Evolutionary conservation across 2,797 vertebrate genomes (phyloP), one percentile per base, ranked within the genome.

Genomic region (Myripristis murdjan): DNA sequence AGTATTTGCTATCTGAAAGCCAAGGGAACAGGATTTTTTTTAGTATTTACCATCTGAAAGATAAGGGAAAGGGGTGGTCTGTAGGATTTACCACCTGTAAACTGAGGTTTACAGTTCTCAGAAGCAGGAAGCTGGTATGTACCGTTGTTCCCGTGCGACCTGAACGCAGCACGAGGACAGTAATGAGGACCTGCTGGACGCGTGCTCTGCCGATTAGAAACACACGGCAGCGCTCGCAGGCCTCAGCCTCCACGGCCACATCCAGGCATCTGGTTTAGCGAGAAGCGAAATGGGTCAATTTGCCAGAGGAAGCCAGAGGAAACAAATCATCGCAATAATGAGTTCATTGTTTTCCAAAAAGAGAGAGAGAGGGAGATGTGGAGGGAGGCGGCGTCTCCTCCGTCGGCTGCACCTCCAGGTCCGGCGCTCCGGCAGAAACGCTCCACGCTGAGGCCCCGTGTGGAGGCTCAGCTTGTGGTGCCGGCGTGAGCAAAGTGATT

Each of bases 111-210:
- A 28, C 6, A 9, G 16, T 31, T 16, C 28, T 52, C 6, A 9
- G 14, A 5, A 43, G 39, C 15, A 16, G 35, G 2, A 14, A 20
- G 6, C 26, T 66, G 43, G 0, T 0, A 37, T 56, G 28, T 52
- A 11, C 48, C 7, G 41, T 37, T 3, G 69, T 68, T 28, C 8
- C 48, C 0, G 0, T 2, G 20, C 44, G 24, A 47, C 77, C 35
- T 69, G 67, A 79, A 54, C 18, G 66, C 74, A 73, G 67, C 84
- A 35, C 2, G 48, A 71, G 70, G 71, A 80, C 71, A 43, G 64
- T 89, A 92, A 91, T 74, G 44, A 57, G 41, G 87, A 89, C 86
- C 89, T 84, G 77, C 81, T 91, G 91, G 81, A 81, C 78, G 78
- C 70, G 82, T 52, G 82, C 77, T 61, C 62, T 6, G 47, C 24